Base-by-base conservation (phyloP, 2,888 invertebrate species). In the Notodonta dromedarius region DNA sequence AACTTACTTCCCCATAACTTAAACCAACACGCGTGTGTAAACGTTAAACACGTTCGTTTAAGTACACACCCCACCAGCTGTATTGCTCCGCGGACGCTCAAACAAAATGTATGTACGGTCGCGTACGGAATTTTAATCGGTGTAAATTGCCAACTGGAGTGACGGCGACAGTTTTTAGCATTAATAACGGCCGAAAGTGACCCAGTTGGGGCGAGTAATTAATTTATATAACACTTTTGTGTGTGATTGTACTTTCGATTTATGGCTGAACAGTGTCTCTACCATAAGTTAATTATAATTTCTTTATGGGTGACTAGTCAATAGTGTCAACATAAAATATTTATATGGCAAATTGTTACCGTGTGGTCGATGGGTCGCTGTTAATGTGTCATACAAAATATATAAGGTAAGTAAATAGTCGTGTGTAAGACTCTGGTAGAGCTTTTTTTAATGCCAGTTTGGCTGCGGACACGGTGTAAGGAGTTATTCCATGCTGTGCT, bases 101-200 rank as follows among this genome's bases (percentile, higher is more conserved):
- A 84, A 86, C 83, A 83, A 83, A 87, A 87, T 84, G 83, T 82
- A 86, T 85, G 85, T 80, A 68, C 69, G 72, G 75, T 80, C 80
- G 82, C 78, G 76, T 64, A 68, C 71, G 66, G 88, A 86, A 88
- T 88, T 85, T 87, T 85, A 88, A 88, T 85, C 82, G 86, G 77
- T 72, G 78, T 70, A 78, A 86, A 88, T 84, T 82, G 78, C 70
- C 75, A 67, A 69, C 63, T 57, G 68, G 75, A 75, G 66, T 73
- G 73, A 72, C 74, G 66, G 71, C 71, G 77, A 76, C 77, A 74
- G 73, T 72, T 77, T 56, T 76, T 75, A 76, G 74, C 74, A 71
- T 74, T 73, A 75, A 76, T 77, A 70, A 74, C 65, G 62, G 57
- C 63, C 69, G 70, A 65, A 70, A 67, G 64, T 70, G 76, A 74